These are phyloP conservation scores for Paralichthys olivaceus DNA, from an alignment of 2,113 vertebrate genomes.

Conservation along the genomic window DNA sequence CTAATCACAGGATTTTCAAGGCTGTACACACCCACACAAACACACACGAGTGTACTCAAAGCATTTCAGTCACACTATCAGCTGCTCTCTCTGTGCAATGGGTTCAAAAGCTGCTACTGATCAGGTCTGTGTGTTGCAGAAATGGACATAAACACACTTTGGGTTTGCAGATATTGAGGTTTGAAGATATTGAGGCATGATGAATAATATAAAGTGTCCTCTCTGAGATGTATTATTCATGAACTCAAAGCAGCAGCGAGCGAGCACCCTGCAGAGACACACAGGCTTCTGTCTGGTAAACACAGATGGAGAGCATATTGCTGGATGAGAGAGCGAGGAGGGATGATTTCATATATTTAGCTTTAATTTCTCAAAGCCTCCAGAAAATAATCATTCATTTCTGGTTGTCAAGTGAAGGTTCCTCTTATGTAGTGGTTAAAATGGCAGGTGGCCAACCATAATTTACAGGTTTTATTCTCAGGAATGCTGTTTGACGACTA, in stretches of 20 bases:
- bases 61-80: slow-evolving; percentile 45
- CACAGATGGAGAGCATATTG: slow-evolving; percentile 60
- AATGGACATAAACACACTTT: background rate
- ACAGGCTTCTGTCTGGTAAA: slow-evolving; percentile 19
- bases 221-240: slow-evolving; percentile 60
- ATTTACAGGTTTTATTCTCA: background rate
- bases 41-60: slow-evolving; percentile 19
- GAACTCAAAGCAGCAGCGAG: slow-evolving; percentile 31
- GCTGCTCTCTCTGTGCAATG: background rate
- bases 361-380: slow-evolving; percentile 4
- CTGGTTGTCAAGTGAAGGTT: slow-evolving; percentile 12
- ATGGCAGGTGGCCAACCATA: slow-evolving; percentile 11
- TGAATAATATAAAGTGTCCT: slow-evolving; percentile 23
- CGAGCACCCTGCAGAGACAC: slow-evolving; percentile 26
- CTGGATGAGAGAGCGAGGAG: slow-evolving; percentile 3
- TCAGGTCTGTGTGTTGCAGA: background rate
- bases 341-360: slow-evolving; percentile 3
- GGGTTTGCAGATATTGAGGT: background rate
- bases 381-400: slow-evolving; percentile 13
- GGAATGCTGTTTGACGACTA: slow-evolving; percentile 1
- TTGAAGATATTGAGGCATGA: slow-evolving; percentile 7
- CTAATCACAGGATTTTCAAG: background rate
- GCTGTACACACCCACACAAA: slow-evolving; percentile 5
- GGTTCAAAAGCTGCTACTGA: slow-evolving; percentile 6
- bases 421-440: slow-evolving; percentile 8